Evolutionary conservation across 2,888 invertebrate species (phyloP), one percentile per base, ranked within the genome.

Genomic region (Cheilosia vernalis): DNA sequence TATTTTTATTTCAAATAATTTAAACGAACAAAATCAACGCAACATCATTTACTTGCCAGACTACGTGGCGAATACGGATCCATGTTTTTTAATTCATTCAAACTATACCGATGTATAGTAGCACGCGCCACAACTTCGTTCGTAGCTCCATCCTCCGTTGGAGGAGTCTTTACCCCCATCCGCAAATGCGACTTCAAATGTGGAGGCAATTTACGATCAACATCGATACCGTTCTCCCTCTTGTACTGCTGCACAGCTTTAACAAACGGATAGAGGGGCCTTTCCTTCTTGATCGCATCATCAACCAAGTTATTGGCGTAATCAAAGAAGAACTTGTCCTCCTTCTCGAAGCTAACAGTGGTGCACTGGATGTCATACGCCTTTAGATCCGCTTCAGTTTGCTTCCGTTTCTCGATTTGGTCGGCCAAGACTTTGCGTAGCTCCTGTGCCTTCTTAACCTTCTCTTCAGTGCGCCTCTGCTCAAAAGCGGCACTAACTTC

Each of bases 321-420:
- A 2, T 89, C 88, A 69, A 90, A 91, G 87, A 91, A 92, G 79
- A 87, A 88, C 24, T 89, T 88, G 72, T 92, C 91, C 5, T 91
- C 90, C 5, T 87, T 79, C 2, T 90, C 87, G 21, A 88, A 73
- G 0, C 82, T 85, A 56, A 88, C 87, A 0, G 87, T 87, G 0
- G 63, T 40, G n/a, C 89, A 88, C 0, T 89, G 80, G 10, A 88
- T 88, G 9, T 89, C 87, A 3, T 87, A 77, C 4, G 64, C 24
- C 0, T 49, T 78, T 10, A 88, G 84, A 4, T 83, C 74, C 2
- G 55, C 63, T 44, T 90, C 87, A 33, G 87, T 87, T 15, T 67
- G 73, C 7, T 87, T 78, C 0, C 89, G 89, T 64, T 90, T 79
- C 1, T 85, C 87, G 5, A 90, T 61, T 27, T 89, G 90, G 30